These are phyloP conservation scores for Hirtodrosophila duncani DNA, from an alignment of 2,888 invertebrate genomes.

Conservation along the genomic window DNA sequence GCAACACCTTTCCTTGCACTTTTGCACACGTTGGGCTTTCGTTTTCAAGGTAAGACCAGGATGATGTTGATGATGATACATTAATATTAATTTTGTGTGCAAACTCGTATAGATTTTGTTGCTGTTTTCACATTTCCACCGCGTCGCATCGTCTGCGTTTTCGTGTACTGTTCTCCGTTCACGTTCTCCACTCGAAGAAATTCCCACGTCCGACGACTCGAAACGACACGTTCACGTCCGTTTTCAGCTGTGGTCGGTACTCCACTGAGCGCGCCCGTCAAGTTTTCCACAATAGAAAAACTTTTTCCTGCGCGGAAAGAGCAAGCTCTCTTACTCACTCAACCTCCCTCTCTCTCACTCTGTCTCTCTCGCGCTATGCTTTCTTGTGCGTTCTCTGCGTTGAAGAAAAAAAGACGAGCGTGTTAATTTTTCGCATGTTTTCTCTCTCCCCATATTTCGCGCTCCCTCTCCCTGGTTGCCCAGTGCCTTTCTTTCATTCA, in stretches of 20 bases:
- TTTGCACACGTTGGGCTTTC: conserved; percentile 4
- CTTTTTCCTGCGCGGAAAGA: background rate
- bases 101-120: background rate
- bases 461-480: conserved; percentile 3
- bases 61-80: no score
- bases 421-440: conserved; percentile 46
- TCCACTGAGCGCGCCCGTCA: conserved; percentile 61
- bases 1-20: background rate
- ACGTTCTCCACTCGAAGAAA: no score
- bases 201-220: no score
- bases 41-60: conserved; percentile 36
- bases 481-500: conserved; percentile 27
- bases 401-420: conserved; percentile 35
- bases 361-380: conserved; percentile 1
- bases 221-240: conserved; percentile 69
- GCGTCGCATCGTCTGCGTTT: no score
- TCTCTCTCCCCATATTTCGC: conserved; percentile 24
- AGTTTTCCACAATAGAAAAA: conserved; percentile 44
- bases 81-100: conserved; percentile 18
- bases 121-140: background rate
- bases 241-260: conserved; percentile 75
- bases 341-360: conserved; percentile 13
- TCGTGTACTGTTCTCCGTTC: no score
- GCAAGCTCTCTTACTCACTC: conserved; percentile 24
- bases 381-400: conserved; percentile 21